A percentile compares a stretch with the other conserved stretches of the same genome.
Evolutionary conservation across 2,888 invertebrate species (phyloP).

Genomic region (Oscheius sp.): DNA sequence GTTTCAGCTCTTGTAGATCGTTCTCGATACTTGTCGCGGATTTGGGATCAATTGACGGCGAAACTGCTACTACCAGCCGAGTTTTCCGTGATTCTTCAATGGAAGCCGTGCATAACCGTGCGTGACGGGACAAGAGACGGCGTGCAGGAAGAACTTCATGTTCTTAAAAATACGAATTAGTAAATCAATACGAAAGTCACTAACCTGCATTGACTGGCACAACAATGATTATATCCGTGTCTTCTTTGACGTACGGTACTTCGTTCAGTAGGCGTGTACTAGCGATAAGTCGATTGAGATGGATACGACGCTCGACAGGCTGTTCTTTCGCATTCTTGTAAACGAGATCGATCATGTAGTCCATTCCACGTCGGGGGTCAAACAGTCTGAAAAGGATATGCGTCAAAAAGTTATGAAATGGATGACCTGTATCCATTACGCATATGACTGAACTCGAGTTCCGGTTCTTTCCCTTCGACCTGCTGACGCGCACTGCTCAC

Average conservation of each 20-base stretch:
- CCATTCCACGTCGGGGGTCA: constrained; percentile 87
- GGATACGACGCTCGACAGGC: constrained; percentile 77
- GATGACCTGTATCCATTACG: constrained; percentile 64
- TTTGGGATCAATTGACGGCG: constrained; percentile 57
- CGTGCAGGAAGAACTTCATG: constrained; percentile 77
- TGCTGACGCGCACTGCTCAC: constrained; percentile 47
- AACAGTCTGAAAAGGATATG: constrained; percentile 76
- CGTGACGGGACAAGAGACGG: constrained; percentile 83
- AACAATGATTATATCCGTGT: constrained; percentile 84
- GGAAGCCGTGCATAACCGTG: constrained; percentile 81
- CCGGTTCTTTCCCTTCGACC: constrained; percentile 50
- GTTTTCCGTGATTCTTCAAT: constrained; percentile 63
- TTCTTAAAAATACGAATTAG: constrained; percentile 14
- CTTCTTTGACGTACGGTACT: constrained; percentile 95
- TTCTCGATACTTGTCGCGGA: constrained; percentile 58
- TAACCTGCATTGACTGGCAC: constrained; percentile 78
- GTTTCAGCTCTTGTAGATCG: constrained; percentile 68
- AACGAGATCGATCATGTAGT: constrained; percentile 82
- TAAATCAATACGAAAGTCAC: constrained; percentile 6
- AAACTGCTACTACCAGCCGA: constrained; percentile 64
- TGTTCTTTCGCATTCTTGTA: constrained; percentile 49
- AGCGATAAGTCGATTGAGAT: constrained; percentile 86
- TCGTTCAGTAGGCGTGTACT: constrained; percentile 85
- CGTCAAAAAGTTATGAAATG: not conserved
- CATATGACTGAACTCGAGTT: constrained; percentile 65